Evolutionary conservation across 2,113 vertebrate species (phyloP), one percentile per base, ranked within the genome.

Genomic region (Aegithalos caudatus): DNA sequence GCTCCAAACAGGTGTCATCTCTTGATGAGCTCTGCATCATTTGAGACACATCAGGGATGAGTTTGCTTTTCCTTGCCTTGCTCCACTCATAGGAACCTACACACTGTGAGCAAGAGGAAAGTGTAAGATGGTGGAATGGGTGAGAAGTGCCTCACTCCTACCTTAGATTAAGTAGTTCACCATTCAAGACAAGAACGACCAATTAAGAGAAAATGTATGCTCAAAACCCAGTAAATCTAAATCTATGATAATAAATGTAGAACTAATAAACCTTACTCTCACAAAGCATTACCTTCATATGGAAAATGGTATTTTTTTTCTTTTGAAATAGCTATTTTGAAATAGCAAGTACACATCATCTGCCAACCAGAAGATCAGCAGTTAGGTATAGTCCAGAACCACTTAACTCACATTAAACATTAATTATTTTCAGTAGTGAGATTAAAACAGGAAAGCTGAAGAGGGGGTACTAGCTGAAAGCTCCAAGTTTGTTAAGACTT

Each of bases 111-210:
- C 5, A 44, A 40, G 14, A 82, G 5, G 13, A 25, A 76, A 12
- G 19, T 7, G 3, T 25, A 20, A 47, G 10, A 18, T 24, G 10
- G 7, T 45, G 16, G 23, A 77, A 29, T 0, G 0, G 11, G 3
- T 58, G 44, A 83, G 9, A n/a, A 54, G 29, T 7, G 4, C 14
- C 12, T 57, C 2, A 1, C 11, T 45, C 16, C 24, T 45, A 8
- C 38, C 23, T 74, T 45, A 40, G 16, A n/a, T n/a, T 25, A 67
- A 53, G 6, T 7, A 25, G 38, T 51, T 33, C 12, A n/a, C 25
- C n/a, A 38, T 21, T 60, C 16, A 53, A 60, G 38, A 40, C 9
- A 57, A 77, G 35, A 69, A 56, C 0, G 0, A 56, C 4, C 24
- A 81, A 28, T 69, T 65, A 57, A 87, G 24, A 64, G 35, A 77